Conservation (phyloP, 2,113 vertebrate species). For the Ptilonorhynchus violaceus region DNA sequence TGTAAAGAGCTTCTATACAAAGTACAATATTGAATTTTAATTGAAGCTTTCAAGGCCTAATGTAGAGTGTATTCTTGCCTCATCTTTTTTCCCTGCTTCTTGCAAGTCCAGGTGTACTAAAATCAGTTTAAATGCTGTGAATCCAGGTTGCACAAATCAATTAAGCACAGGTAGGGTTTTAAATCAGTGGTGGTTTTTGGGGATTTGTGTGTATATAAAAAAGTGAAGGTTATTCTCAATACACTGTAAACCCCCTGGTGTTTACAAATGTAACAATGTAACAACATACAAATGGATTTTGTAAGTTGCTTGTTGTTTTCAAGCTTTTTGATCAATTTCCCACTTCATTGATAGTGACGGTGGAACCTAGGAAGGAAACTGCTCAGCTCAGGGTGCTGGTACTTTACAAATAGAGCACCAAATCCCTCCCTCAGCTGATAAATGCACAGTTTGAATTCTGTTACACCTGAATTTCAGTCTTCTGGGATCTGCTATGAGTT, state of each 20-base stretch:
- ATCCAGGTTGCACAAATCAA: neutral
- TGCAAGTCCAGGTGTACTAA: neutral
- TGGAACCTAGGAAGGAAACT: neutral
- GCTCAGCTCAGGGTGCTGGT: neutral
- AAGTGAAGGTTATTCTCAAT: neutral
- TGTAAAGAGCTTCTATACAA: slow-evolving; percentile 43
- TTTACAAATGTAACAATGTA: neutral
- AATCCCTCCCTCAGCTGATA: neutral
- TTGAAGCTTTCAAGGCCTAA: slow-evolving; percentile 43
- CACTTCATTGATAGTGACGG: rapidly evolving
- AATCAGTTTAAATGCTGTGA: neutral
- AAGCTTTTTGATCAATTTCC: neutral
- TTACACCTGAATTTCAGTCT: neutral
- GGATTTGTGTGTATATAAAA: rapidly evolving
- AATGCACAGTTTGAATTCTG: neutral
- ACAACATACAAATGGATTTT: neutral
- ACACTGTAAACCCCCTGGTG: neutral
- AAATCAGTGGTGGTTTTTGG: neutral
- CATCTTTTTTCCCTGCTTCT: neutral
- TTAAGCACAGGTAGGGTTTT: neutral
- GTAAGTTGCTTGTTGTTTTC: neutral
- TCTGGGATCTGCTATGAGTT: neutral
- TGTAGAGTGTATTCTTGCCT: neutral
- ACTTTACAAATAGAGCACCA: neutral
- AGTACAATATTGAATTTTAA: slow-evolving; percentile 65